phyloP scores from a whole-genome alignment of 1,140 invertebrate species.

The Zaprionus nigranus region DNA sequence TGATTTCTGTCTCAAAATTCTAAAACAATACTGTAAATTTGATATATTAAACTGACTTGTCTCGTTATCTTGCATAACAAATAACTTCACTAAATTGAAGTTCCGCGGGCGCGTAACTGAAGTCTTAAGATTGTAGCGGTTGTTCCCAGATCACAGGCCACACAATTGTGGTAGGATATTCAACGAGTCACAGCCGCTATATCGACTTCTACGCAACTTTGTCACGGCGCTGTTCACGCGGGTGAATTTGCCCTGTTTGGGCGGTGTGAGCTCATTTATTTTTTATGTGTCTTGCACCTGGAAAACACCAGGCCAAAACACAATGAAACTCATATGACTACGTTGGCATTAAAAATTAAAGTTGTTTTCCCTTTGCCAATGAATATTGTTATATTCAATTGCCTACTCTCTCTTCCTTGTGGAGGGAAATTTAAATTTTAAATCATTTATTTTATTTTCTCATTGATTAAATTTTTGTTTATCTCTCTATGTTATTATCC shows the following conservation, averaged over 20 bases:
- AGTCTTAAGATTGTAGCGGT: slow-evolving; percentile 27
- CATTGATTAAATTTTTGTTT: slow-evolving; percentile 60
- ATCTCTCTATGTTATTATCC: background rate
- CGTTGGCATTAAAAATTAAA: slow-evolving; percentile 76
- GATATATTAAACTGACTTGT: background rate
- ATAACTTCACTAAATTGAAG: slow-evolving; percentile 49
- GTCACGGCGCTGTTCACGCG: slow-evolving; percentile 33
- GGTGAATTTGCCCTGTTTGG: slow-evolving; percentile 37
- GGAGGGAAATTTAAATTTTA: background rate
- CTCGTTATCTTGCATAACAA: slow-evolving; percentile 3
- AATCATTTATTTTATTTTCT: slow-evolving; percentile 36
- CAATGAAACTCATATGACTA: slow-evolving; percentile 31
- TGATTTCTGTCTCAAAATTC: background rate
- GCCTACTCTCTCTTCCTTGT: slow-evolving; percentile 16
- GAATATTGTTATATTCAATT: slow-evolving; percentile 50
- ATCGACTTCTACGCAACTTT: slow-evolving; percentile 41
- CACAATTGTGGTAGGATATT: slow-evolving; percentile 52
- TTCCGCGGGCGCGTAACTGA: slow-evolving; percentile 65
- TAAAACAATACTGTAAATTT: background rate
- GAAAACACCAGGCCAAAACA: slow-evolving; percentile 40
- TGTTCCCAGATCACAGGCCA: background rate
- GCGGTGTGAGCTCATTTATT: slow-evolving; percentile 68
- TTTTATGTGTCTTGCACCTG: slow-evolving; percentile 77
- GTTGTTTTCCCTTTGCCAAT: slow-evolving; percentile 66
- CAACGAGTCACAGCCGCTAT: slow-evolving; percentile 15